Evolutionary conservation across 2,113 vertebrate genomes (phyloP).

Genomic region (Menura novaehollandiae): DNA sequence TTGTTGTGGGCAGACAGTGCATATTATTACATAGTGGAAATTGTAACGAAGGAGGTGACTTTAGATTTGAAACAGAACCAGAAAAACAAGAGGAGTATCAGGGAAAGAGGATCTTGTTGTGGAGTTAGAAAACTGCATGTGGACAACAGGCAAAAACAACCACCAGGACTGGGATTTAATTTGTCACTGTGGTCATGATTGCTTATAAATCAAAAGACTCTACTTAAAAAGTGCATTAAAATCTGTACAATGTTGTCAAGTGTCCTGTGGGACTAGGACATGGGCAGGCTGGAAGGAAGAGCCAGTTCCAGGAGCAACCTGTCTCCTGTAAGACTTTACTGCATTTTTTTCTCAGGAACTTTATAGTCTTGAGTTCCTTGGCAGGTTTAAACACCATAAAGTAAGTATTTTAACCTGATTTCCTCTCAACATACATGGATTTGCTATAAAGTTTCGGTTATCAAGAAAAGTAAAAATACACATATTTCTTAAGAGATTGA

Average conservation of each 20-base stretch:
- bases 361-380: not conserved
- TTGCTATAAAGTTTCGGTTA: not conserved
- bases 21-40: not conserved
- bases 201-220: not conserved
- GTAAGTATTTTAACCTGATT: not conserved
- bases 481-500: rapidly evolving
- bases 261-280: too few species aligned
- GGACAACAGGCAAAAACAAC: not conserved
- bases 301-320: not conserved
- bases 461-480: not conserved
- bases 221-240: not conserved
- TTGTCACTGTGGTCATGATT: not conserved
- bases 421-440: not conserved
- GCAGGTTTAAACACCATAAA: not conserved
- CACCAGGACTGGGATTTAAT: not conserved
- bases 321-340: not conserved
- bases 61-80: not conserved
- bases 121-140: not conserved
- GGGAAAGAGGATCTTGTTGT: not conserved
- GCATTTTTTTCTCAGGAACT: not conserved
- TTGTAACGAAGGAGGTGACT: not conserved
- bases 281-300: not conserved
- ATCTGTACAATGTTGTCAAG: not conserved
- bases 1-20: not conserved
- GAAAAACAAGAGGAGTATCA: not conserved